Base-by-base conservation (phyloP, 2,113 vertebrate genomes). In the Phoxinus phoxinus region DNA sequence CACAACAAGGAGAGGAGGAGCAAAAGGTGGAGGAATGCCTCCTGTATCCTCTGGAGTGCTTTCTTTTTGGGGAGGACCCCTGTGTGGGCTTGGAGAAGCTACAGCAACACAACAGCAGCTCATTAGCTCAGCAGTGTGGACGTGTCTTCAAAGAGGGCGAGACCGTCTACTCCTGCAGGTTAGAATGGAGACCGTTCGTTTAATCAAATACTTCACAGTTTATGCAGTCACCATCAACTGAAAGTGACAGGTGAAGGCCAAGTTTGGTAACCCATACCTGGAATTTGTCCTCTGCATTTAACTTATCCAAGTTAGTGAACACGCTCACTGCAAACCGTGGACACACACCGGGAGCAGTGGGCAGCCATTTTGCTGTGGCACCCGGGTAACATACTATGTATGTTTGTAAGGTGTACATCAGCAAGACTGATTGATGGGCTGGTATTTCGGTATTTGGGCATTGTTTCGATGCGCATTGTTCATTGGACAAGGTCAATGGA, bases 101-200 rank as follows among this genome's bases (percentile, higher is more conserved):
- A 63, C 94, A 96, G 41, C 95, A 99, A 81, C 91, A 87, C 84
- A 95, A 56, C 9, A 32, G 15, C 1, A 44, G 94, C 87, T 92
- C 93, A 88, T 95, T 95, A 8, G 96, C 97, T 81, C 97, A 98
- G 81, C 95, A 97, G 27, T 99, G 98, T 93, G 98, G 98, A 4
- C 97, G 96, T 74, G 98, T 99, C 76, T 99, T 99, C 91, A 98
- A 98, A 94, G 96, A 97, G 88, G 97, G 98, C 67, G 98, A 99
- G 92, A 98, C 98, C 0, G 98, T 98, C 0, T 99, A 99, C 92
- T 98, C 98, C 63, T 99, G 98, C 97, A 98, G 98, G 98, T 99
- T 91, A 93, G 94, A 73, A n/a, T 4, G 6, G 46, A 19, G 44
- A n/a, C 46, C 2, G 15, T 30, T 25, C 2, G 15, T 30, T 25